A percentile compares a stretch with the other conserved stretches of the same genome.
Evolutionary conservation across 2,113 vertebrate genomes (phyloP).

Genomic region (Nansenia antarctica): DNA sequence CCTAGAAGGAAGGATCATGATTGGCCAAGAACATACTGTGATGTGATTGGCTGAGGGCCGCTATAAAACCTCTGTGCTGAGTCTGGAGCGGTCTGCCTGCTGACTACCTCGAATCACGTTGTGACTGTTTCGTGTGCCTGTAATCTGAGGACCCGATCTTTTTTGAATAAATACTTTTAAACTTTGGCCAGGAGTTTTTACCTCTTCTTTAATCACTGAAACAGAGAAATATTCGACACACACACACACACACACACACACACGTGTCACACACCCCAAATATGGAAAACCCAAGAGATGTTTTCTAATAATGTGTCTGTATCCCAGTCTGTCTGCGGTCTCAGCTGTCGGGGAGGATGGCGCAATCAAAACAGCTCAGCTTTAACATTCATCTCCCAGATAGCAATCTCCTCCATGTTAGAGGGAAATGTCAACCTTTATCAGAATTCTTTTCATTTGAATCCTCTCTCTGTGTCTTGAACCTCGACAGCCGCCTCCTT

Average conservation of each 20-base stretch:
- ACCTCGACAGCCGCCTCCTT: constrained; percentile 36
- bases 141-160: too few relatives aligned
- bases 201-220: neutral
- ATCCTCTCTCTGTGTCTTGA: constrained; percentile 33
- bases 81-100: too few relatives aligned
- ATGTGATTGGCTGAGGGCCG: too few relatives aligned
- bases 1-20: too few relatives aligned
- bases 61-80: too few relatives aligned
- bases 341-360: constrained; percentile 35
- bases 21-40: too few relatives aligned
- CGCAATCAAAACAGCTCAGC: constrained; percentile 36
- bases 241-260: neutral
- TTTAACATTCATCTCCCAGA: constrained; percentile 52
- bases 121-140: too few relatives aligned
- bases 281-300: neutral
- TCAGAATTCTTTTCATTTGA: constrained; percentile 59
- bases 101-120: too few relatives aligned
- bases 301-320: neutral
- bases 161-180: too few relatives aligned
- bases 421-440: constrained; percentile 53
- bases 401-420: constrained; percentile 46
- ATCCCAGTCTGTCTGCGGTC: neutral
- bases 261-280: neutral
- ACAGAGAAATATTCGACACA: too few relatives aligned
- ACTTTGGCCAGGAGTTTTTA: too few relatives aligned